Evolutionary conservation across 1,140 invertebrate species (phyloP).

Genomic region (Drosophila aff.): DNA sequence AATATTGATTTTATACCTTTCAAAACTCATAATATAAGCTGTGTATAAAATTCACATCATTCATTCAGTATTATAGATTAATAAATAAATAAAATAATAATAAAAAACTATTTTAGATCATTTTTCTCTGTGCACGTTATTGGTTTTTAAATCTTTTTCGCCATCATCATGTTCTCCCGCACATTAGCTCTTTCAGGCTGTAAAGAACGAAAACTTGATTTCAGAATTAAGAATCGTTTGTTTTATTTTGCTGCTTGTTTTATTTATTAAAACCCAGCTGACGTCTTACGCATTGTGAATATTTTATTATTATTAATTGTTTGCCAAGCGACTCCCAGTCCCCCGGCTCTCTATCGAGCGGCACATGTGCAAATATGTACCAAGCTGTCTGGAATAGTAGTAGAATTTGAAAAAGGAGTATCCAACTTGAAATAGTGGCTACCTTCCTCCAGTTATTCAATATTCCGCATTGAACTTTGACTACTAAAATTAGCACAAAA

Average conservation of each 20-base stretch:
- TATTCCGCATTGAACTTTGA: conserved; percentile 66
- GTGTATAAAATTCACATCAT: background rate
- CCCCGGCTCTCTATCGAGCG: background rate
- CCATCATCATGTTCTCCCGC: background rate
- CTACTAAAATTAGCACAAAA: conserved; percentile 71
- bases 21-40: background rate
- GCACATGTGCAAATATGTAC: conserved; percentile 48
- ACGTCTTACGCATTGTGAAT: conserved; percentile 38
- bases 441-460: conserved; percentile 45
- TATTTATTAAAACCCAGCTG: conserved; percentile 46
- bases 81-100: too few relatives aligned
- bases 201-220: conserved; percentile 74
- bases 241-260: conserved; percentile 44
- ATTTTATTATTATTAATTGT: conserved; percentile 27
- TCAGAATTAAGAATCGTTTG: conserved; percentile 40
- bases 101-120: background rate
- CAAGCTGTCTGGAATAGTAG: conserved; percentile 25
- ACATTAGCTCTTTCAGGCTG: conserved; percentile 9
- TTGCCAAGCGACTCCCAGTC: background rate
- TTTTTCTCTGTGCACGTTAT: background rate
- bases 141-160: conserved; percentile 9
- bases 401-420: conserved; percentile 45
- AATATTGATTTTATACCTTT: background rate
- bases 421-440: background rate
- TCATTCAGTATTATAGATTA: too few relatives aligned